Conservation (phyloP, 2,113 vertebrate species). For the Morone chrysops region DNA sequence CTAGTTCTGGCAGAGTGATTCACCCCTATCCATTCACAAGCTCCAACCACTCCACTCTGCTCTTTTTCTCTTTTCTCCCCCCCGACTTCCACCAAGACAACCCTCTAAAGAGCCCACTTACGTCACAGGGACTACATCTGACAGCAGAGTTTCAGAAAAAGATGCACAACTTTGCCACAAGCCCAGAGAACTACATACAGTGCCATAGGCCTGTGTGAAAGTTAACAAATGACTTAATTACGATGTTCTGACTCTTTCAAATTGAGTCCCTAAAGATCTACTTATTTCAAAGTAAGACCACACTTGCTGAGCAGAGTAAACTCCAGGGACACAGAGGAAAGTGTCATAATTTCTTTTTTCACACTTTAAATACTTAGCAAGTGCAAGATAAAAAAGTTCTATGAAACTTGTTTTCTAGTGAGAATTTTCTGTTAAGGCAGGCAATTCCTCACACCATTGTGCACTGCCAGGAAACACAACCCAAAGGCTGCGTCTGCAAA, state of each 20-base stretch:
- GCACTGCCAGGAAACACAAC: not conserved
- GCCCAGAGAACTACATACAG: constrained; percentile 33
- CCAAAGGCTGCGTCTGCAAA: not conserved
- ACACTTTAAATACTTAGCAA: constrained; percentile 17
- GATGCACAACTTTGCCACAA: constrained; percentile 27
- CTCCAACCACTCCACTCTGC: constrained; percentile 36
- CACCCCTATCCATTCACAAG: constrained; percentile 75
- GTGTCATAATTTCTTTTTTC: constrained; percentile 22
- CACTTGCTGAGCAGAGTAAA: not conserved
- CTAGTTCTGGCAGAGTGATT: constrained; percentile 80
- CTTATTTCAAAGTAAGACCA: constrained; percentile 37
- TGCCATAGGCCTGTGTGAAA: constrained; percentile 29
- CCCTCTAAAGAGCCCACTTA: constrained; percentile 45
- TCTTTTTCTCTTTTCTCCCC: not conserved
- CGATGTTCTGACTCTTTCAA: constrained; percentile 48
- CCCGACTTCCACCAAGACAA: constrained; percentile 53
- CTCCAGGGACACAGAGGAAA: constrained; percentile 29
- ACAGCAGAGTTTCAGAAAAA: constrained; percentile 40
- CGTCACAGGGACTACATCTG: constrained; percentile 45
- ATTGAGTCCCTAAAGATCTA: constrained; percentile 60
- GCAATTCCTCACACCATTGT: not conserved
- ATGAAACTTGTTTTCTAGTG: not conserved
- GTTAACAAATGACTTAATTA: constrained; percentile 69
- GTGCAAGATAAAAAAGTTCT: constrained; percentile 26
- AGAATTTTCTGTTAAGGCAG: not conserved